Conservation (phyloP, 2,888 invertebrate genomes). For the Epinotia demarniana region DNA sequence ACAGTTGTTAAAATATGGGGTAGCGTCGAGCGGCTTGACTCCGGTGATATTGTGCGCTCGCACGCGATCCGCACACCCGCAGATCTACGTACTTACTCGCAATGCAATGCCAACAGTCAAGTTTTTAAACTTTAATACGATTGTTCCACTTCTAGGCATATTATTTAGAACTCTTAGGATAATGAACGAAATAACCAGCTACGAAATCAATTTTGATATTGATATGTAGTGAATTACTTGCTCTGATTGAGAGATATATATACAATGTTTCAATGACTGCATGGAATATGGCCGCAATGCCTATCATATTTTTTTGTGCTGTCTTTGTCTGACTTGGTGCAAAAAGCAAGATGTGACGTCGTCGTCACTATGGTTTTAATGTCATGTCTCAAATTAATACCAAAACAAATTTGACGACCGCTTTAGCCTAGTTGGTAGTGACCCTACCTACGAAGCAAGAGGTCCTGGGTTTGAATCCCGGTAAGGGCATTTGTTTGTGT, state of each 20-base stretch:
- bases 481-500: no score
- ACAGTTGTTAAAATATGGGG: slow-evolving; percentile 85
- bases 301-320: neutral
- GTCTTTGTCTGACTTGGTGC: neutral
- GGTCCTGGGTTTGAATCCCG: no score
- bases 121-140: no score
- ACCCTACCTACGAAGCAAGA: no score
- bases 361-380: neutral
- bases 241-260: neutral
- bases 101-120: neutral
- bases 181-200: neutral
- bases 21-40: slow-evolving; percentile 76
- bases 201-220: neutral
- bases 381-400: neutral
- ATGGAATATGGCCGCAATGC: neutral
- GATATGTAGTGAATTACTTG: no score
- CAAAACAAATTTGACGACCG: no score
- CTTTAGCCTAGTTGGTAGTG: no score
- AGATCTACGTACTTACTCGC: slow-evolving; percentile 14
- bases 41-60: slow-evolving; percentile 73
- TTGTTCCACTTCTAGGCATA: neutral
- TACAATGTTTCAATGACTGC: neutral
- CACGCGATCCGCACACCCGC: slow-evolving; percentile 68
- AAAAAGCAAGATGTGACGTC: no score
- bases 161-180: neutral